phyloP scores from a whole-genome alignment of 2,888 invertebrate species.

The Tholera decimalis region DNA sequence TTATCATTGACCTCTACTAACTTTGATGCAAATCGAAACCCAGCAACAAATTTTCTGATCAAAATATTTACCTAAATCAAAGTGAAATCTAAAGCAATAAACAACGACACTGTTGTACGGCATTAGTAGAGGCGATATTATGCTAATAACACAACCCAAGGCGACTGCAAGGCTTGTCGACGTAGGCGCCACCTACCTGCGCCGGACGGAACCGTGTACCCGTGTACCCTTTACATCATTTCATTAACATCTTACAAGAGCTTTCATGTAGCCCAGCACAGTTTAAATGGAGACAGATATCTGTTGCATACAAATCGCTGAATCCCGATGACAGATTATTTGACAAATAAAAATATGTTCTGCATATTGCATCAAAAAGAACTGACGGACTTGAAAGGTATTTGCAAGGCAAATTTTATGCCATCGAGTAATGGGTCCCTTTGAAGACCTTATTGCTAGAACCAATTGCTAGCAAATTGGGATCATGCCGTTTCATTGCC shows the following conservation, averaged over 20 bases:
- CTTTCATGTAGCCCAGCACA: constrained; percentile 69
- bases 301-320: constrained; percentile 54
- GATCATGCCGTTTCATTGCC: constrained; percentile 28
- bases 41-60: constrained; percentile 25
- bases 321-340: constrained; percentile 40
- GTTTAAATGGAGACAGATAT: constrained; percentile 67
- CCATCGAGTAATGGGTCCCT: constrained; percentile 34
- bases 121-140: constrained; percentile 60
- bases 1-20: constrained; percentile 19
- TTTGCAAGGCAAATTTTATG: constrained; percentile 60
- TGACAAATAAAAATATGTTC: constrained; percentile 28
- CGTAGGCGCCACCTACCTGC: constrained; percentile 81
- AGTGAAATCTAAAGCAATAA: constrained; percentile 56
- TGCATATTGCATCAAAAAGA: constrained; percentile 29
- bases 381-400: constrained; percentile 24
- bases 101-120: constrained; percentile 50
- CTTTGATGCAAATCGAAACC: constrained; percentile 16
- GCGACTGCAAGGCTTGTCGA: constrained; percentile 63
- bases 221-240: constrained; percentile 72
- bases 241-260: constrained; percentile 76
- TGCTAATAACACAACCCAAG: constrained; percentile 64
- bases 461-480: constrained; percentile 51
- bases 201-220: constrained; percentile 71
- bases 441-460: constrained; percentile 44
- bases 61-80: constrained; percentile 54